Percentiles rank a stretch among this genome's conserved stretches.
phyloP scores from a whole-genome alignment of 2,888 invertebrate species.

The Galerucella pusilla region DNA sequence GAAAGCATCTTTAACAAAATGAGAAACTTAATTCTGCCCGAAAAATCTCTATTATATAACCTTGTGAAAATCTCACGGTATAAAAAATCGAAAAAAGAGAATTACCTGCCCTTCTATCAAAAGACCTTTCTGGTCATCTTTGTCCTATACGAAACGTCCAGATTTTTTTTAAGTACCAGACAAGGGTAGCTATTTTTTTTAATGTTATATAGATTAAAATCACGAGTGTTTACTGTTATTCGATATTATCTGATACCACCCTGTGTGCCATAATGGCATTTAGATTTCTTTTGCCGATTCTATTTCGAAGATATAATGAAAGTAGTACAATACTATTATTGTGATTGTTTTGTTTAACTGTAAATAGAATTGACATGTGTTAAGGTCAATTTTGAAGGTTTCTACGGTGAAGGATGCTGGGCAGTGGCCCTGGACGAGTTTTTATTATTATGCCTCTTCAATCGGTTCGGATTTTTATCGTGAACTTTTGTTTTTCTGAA shows the following conservation, averaged over 20 bases:
- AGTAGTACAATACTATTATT: conserved; percentile 51
- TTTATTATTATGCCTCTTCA: neutral
- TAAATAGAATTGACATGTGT: conserved; percentile 50
- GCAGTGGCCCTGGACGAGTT: conserved; percentile 7
- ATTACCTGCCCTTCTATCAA: conserved; percentile 54
- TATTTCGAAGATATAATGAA: conserved; percentile 55
- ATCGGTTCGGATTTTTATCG: conserved; percentile 7
- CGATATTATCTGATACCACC: conserved; percentile 58
- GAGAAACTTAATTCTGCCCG: conserved; percentile 56
- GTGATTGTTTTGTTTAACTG: conserved; percentile 48
- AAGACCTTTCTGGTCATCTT: conserved; percentile 57
- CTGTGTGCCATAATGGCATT: conserved; percentile 54
- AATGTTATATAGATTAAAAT: conserved; percentile 48
- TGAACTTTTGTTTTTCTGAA: neutral
- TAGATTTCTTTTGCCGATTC: conserved; percentile 54
- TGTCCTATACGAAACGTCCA: conserved; percentile 45
- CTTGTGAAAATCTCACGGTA: conserved; percentile 56
- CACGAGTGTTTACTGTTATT: conserved; percentile 51
- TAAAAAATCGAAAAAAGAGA: conserved; percentile 52
- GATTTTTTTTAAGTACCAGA: conserved; percentile 11
- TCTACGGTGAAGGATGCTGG: conserved; percentile 5
- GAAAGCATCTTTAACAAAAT: conserved; percentile 40
- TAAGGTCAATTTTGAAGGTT: conserved; percentile 48
- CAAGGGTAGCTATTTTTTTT: conserved; percentile 36
- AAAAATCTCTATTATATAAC: conserved; percentile 49